Evolutionary conservation across 2,797 vertebrate genomes (phyloP), one percentile per base, ranked within the genome.

Genomic region (Gadopsis bispinosus): DNA sequence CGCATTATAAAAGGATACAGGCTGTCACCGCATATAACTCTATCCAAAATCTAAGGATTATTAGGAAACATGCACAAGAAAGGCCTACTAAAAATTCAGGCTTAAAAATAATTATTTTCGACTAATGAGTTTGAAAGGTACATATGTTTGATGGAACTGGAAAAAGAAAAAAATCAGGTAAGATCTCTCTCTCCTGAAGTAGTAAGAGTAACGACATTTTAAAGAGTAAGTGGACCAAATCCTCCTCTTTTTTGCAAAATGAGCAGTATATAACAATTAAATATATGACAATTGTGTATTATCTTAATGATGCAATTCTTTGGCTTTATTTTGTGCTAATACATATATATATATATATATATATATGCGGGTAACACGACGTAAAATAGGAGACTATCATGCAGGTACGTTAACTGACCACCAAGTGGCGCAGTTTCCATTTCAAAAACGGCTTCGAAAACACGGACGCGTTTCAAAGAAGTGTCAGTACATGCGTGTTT

Each of bases 391-490:
- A 1, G 35, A 11, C 7, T 9, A 26, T 5, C 31, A 33, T 75
- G 89, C 73, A 75, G 5, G 0, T 65, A 9, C 31, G 26, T 3
- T 14, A 1, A 58, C 6, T 55, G 58, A 22, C 77, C 93, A 87
- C 75, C 17, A 39, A 0, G 88, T 55, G 89, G 77, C 64, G 80
- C 85, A 48, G 26, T 82, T 78, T 73, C 26, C 83, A 39, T 70
- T 53, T 48, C 4, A 64, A 37, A 79, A n/a, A 33, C 0, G 26
- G 9, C 9, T 37, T 1, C 1, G 47, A 77, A 84, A 79, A 83
- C 79, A 69, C 22, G 31, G 75, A 75, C 66, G 77, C 41, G 39
- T 83, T 92, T 91, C 87, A 56, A 41, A 88, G 89, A 92, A 90
- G 67, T 81, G 64, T 79, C 68, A 66, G 84, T 10, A 78, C 79